Base-by-base conservation (phyloP, 2,797 vertebrate genomes). In the Acomys russatus region DNA sequence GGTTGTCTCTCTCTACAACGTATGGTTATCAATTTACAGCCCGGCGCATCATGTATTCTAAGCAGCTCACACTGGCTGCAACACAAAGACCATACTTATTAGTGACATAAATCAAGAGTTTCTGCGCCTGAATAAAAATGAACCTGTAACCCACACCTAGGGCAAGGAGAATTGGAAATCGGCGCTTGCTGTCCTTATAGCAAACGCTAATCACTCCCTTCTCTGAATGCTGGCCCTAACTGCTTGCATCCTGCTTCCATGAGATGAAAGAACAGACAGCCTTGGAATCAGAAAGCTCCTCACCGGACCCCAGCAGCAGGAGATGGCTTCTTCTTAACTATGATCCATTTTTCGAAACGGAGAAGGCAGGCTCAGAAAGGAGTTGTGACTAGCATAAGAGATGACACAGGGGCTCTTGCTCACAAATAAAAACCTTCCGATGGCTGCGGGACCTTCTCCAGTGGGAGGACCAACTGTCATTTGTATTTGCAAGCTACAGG, bases 51-150 rank as follows among this genome's bases (percentile, higher is more conserved):
- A 64, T 94, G 97, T 94, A 98, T 98, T 98, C 96, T 93, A 91
- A 98, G 87, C 18, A 86, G 94, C 88, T 94, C 94, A 86, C 74
- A 35, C 44, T 91, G 92, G 96, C 97, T 97, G 88, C 83, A 95
- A 97, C 96, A 98, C 97, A 97, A 97, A 95, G 92, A 98, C 98
- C 97, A 54, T 97, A 94, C 91, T 98, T 98, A 98, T 97, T 98
- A 98, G 96, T 95, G 94, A 98, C 96, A 98, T 98, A 98, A 98
- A 98, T 98, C 97, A 98, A 97, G 88, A 79, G 89, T 98, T 97
- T 94, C 95, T 95, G 94, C 35, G 92, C 87, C 95, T 91, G 97
- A 98, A 98, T 98, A 97, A 97, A 92, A 94, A 98, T 96, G 97
- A 95, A 98, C 96, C 87, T 95, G 89, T 90, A 80, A 28, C 91